A percentile compares a stretch with the other conserved stretches of the same genome.
These are phyloP conservation scores for Micrasema longulum DNA, from an alignment of 1,140 invertebrate genomes.

Conservation along the genomic window DNA sequence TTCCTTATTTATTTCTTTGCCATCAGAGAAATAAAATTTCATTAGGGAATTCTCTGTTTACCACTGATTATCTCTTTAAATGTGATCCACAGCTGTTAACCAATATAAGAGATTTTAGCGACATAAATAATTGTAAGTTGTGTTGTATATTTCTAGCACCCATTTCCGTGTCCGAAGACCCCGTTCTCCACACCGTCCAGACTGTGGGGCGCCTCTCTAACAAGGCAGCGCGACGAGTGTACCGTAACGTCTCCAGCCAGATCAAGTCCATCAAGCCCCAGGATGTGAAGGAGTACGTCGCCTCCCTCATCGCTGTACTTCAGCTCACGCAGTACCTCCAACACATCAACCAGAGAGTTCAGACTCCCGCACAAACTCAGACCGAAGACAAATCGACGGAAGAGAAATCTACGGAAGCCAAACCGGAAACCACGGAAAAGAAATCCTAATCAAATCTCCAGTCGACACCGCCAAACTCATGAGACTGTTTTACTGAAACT, in stretches of 20 bases:
- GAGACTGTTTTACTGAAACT: conserved; percentile 14
- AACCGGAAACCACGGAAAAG: conserved; percentile 21
- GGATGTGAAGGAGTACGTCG: conserved; percentile 73
- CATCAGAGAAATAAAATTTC: too few relatives aligned
- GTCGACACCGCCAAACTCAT: not conserved
- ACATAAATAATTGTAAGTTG: not conserved
- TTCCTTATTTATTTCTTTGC: too few relatives aligned
- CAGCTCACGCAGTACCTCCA: conserved; percentile 71
- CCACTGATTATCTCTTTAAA: too few relatives aligned
- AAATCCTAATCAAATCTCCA: not conserved
- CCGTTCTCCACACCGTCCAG: conserved; percentile 76
- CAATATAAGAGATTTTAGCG: too few relatives aligned
- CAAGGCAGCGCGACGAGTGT: conserved; percentile 76
- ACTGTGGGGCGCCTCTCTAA: conserved; percentile 77
- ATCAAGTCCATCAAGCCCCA: conserved; percentile 70
- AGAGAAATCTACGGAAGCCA: conserved; percentile 6
- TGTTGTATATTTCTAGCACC: conserved; percentile 64
- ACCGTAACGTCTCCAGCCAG: conserved; percentile 72
- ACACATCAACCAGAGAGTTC: conserved; percentile 60
- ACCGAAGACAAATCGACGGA: not conserved
- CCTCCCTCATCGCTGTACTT: conserved; percentile 72
- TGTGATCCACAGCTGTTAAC: too few relatives aligned
- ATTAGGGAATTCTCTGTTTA: too few relatives aligned
- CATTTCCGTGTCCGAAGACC: conserved; percentile 72
- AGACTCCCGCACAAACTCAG: conserved; percentile 35